phyloP scores from a whole-genome alignment of 2,113 vertebrate species.

The Puffinus mauretanicus region DNA sequence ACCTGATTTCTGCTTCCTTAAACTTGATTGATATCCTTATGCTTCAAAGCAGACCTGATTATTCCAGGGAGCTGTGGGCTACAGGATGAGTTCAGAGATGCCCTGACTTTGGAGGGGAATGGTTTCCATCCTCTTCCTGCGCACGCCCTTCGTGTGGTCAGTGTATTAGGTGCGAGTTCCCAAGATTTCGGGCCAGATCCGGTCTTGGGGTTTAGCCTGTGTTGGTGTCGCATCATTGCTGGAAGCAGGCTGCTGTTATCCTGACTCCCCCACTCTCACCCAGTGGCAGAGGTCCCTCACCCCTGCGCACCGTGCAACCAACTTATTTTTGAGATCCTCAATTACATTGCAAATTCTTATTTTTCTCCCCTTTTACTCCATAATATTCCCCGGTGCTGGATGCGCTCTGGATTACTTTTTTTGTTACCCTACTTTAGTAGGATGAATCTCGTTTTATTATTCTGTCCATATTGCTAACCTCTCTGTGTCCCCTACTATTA shows the following conservation, averaged over 20 bases:
- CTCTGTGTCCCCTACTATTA: not conserved
- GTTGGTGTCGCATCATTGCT: not conserved
- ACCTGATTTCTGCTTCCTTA: not conserved
- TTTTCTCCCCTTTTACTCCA: not conserved
- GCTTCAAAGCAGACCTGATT: not conserved
- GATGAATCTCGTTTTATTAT: conserved; percentile 1
- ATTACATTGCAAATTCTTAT: not conserved
- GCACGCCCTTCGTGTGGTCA: not conserved
- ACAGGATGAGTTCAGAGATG: not conserved
- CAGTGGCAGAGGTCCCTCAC: not conserved
- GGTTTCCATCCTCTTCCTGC: not conserved
- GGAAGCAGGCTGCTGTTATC: not conserved
- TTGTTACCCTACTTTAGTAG: not conserved
- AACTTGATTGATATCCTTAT: not conserved
- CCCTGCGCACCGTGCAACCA: not conserved
- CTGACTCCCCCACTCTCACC: not conserved
- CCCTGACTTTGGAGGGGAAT: not conserved
- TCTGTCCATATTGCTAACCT: not conserved
- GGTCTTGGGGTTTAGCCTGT: not conserved
- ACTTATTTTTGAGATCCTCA: not conserved
- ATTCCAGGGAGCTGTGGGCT: not conserved
- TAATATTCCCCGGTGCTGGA: not conserved
- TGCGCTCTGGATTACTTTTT: not conserved
- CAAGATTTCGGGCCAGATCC: not conserved
- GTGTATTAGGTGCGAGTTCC: not conserved